Percentiles rank a stretch among this genome's conserved stretches.
Conservation (phyloP, 30 jellyfish, hydroid and myxozoan genomes). For the Pseudorhiza aurosa region DNA sequence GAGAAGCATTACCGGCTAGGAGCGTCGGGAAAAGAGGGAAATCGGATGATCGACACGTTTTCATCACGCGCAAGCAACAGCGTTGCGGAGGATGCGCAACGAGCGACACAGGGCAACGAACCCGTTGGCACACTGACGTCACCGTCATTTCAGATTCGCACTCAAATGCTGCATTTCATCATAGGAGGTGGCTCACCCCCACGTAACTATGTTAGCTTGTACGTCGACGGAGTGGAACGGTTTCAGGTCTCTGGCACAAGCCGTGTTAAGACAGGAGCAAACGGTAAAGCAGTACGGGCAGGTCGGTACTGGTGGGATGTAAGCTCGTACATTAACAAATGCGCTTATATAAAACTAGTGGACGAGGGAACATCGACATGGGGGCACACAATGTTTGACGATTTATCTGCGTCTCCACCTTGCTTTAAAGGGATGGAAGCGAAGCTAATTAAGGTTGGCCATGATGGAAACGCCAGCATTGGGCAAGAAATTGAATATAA, state of each 20-base stretch:
- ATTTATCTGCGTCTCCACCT: conserved; percentile 57
- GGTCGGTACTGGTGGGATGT: conserved; percentile 63
- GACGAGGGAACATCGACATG: background rate
- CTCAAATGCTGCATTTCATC: conserved; percentile 25
- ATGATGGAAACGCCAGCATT: background rate
- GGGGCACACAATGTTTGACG: conserved; percentile 48
- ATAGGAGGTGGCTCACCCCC: conserved; percentile 62
- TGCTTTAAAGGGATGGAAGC: conserved; percentile 45
- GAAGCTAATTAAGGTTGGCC: background rate
- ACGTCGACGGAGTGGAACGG: conserved; percentile 13
- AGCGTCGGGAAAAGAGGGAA: conserved; percentile 42
- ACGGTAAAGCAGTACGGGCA: background rate
- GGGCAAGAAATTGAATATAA: background rate
- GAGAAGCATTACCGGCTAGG: background rate
- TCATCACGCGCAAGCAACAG: conserved; percentile 12
- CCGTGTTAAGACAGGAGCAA: background rate
- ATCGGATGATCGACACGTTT: conserved; percentile 39
- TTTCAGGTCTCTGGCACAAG: conserved; percentile 25
- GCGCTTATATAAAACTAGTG: conserved; percentile 27
- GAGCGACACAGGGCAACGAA: conserved; percentile 8
- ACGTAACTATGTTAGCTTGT: conserved; percentile 12
- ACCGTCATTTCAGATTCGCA: conserved; percentile 51
- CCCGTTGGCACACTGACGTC: conserved; percentile 62
- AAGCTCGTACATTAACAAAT: conserved; percentile 3
- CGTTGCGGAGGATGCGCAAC: conserved; percentile 7